These are phyloP conservation scores for Leptobrachium ailaonicum DNA, from an alignment of 2,113 vertebrate species.

Conservation along the genomic window DNA sequence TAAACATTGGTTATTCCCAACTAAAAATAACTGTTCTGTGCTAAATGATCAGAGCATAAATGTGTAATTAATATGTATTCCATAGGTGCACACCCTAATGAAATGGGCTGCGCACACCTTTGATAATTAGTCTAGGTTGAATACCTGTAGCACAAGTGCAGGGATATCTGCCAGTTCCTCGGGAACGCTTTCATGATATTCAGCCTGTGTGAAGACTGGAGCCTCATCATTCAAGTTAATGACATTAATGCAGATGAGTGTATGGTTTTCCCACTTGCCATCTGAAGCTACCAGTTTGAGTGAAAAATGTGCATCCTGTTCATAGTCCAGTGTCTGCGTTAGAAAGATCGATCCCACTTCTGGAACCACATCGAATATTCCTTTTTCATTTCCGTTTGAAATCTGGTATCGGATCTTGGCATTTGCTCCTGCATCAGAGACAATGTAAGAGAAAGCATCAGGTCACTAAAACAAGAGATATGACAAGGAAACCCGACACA, in stretches of 20 bases:
- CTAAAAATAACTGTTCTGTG: too few relatives aligned
- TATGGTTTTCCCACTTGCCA: constrained; percentile 89
- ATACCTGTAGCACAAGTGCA: constrained; percentile 77
- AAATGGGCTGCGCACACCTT: too few relatives aligned
- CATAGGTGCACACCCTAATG: too few relatives aligned
- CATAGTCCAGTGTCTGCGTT: constrained; percentile 81
- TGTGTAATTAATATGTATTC: too few relatives aligned
- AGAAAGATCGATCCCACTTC: constrained; percentile 80
- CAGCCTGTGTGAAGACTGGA: constrained; percentile 77
- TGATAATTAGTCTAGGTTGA: not conserved
- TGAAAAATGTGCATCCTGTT: constrained; percentile 75
- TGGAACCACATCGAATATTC: constrained; percentile 83
- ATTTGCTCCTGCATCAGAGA: constrained; percentile 72
- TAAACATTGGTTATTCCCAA: too few relatives aligned
- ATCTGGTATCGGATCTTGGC: constrained; percentile 86
- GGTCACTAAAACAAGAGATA: too few relatives aligned
- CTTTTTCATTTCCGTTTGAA: constrained; percentile 78
- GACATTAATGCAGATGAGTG: constrained; percentile 72
- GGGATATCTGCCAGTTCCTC: constrained; percentile 81
- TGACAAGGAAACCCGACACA: too few relatives aligned
- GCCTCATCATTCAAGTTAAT: constrained; percentile 85
- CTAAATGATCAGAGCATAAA: too few relatives aligned
- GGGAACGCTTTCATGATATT: constrained; percentile 73
- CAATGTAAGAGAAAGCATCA: too few relatives aligned
- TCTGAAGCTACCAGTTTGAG: constrained; percentile 82